These are phyloP conservation scores for Noturus placidus DNA, from an alignment of 2,113 vertebrate genomes.

Conservation along the genomic window DNA sequence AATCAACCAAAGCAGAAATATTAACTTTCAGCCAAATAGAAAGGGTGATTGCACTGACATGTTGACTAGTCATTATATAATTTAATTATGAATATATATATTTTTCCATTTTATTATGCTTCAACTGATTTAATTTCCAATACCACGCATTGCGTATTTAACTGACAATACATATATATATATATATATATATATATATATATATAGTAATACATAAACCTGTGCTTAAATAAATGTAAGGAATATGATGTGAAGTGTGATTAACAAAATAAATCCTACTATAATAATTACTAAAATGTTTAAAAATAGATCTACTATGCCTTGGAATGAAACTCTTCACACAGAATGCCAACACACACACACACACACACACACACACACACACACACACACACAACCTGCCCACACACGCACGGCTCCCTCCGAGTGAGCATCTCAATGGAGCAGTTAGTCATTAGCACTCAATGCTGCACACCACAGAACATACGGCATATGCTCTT, in stretches of 20 bases:
- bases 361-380: background rate
- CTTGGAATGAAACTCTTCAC: background rate
- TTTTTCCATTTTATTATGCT: background rate
- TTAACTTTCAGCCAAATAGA: conserved; percentile 20
- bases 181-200: no score
- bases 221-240: no score
- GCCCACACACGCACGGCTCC: conserved; percentile 16
- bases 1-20: conserved; percentile 2
- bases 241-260: background rate
- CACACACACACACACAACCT: background rate
- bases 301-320: background rate
- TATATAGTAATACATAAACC: no score
- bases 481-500: conserved; percentile 47
- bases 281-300: background rate
- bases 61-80: background rate
- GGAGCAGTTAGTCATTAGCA: conserved; percentile 51
- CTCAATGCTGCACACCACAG: conserved; percentile 43
- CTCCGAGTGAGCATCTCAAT: conserved; percentile 39
- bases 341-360: background rate
- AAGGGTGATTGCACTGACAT: background rate
- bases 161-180: background rate
- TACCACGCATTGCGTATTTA: no score
- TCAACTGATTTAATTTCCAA: background rate
- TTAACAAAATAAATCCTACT: background rate
- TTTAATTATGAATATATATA: background rate